Evolutionary conservation across 2,797 vertebrate genomes (phyloP), one percentile per base, ranked within the genome.

Genomic region (Diplodus puntazzo): DNA sequence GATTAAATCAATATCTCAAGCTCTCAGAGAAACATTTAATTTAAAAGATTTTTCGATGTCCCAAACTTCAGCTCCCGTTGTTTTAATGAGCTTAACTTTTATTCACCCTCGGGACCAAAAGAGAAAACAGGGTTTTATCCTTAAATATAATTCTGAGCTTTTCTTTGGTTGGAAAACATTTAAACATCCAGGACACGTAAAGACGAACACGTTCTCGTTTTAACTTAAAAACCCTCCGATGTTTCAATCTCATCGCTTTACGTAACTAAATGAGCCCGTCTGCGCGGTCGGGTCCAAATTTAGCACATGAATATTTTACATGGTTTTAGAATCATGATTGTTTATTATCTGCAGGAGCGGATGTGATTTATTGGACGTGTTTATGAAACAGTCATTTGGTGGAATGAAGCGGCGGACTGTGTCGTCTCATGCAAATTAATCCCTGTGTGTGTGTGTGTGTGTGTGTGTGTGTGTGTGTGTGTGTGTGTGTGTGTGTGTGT

Each of bases 401-500:
- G 23, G 10, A 34, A 42, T 12, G 50, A 43, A 3, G 16, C 18
- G 11, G 11, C 11, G 18, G 4, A n/a, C 5, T 55, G 50, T 45
- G 50, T 45, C 17, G 3, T 16, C 1, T 53, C 25, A 58, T 57
- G 39, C 68, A 55, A 45, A 54, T 68, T 0, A 54, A 25, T 54
- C 34, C 4, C 1, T 48, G 50, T 53, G 48, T 54, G 43, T 58
- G 27, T 30, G 57, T 48, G 27, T 48, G n/a, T 61, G 53, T 39
- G 30, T 49, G 9, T 20, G 61, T 66, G 42, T 59, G 54, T 43
- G 64, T 60, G 55, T 45, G 46, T 48, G 46, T 48, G 46, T 48
- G 46, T 48, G 46, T 48, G 46, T 48, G 46, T 17, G 14, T 20
- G 60, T 48, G 61, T 55, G 42, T 46, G 61, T 66, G 42, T 60